Conservation (phyloP, 2,888 invertebrate genomes). For the Heliconius aoede region DNA sequence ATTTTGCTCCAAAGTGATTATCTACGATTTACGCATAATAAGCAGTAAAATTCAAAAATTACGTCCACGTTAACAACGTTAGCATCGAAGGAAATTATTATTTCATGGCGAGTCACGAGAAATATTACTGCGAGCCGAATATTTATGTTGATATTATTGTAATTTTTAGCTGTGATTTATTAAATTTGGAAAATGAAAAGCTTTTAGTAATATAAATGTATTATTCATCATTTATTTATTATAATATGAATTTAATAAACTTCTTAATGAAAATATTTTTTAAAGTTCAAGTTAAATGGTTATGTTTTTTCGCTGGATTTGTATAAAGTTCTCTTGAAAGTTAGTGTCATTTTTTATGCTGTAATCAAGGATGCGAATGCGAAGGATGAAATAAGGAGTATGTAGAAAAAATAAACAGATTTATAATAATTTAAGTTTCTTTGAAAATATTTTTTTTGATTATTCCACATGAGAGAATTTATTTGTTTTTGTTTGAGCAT, state of each 20-base stretch:
- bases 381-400: too few relatives aligned
- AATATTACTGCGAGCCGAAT: background rate
- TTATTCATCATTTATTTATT: background rate
- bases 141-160: slow-evolving; percentile 5
- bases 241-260: background rate
- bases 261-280: background rate
- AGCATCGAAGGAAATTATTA: slow-evolving; percentile 7
- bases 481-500: too few relatives aligned
- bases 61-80: slow-evolving; percentile 16
- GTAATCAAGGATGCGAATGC: too few relatives aligned
- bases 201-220: background rate
- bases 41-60: slow-evolving; percentile 6
- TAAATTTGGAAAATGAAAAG: background rate
- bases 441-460: too few relatives aligned
- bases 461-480: too few relatives aligned
- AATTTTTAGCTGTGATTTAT: background rate
- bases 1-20: slow-evolving; percentile 26
- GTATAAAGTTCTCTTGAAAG: background rate
- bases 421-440: too few relatives aligned
- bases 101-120: background rate
- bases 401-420: too few relatives aligned
- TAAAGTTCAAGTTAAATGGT: background rate
- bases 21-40: slow-evolving; percentile 30
- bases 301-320: background rate
- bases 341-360: too few relatives aligned